Evolutionary conservation across 2,888 invertebrate genomes (phyloP).

Genomic region (Eupsilia transversa): DNA sequence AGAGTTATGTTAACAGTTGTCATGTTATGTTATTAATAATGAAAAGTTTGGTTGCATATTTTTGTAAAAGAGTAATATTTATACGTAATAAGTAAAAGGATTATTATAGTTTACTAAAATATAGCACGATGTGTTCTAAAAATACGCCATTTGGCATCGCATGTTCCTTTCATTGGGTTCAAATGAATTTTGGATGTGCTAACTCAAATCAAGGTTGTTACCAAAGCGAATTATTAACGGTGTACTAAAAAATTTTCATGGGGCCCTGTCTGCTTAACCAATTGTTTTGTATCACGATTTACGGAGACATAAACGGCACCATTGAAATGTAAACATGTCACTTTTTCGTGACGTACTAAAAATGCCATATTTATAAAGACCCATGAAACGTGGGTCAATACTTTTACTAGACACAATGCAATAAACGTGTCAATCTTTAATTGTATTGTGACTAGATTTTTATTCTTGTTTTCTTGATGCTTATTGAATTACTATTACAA

Average conservation of each 20-base stretch:
- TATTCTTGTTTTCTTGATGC: constrained; percentile 18
- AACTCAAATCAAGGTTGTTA: constrained; percentile 70
- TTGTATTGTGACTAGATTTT: constrained; percentile 18
- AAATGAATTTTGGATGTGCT: constrained; percentile 67
- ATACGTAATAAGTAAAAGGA: constrained; percentile 48
- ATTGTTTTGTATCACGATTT: constrained; percentile 28
- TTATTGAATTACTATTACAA: background rate
- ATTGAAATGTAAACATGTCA: constrained; percentile 11
- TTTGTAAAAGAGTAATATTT: constrained; percentile 49
- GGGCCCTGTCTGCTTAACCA: constrained; percentile 23
- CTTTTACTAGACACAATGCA: constrained; percentile 15
- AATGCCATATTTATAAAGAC: constrained; percentile 44
- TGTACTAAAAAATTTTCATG: constrained; percentile 49
- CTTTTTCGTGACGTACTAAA: constrained; percentile 30
- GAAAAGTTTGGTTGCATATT: constrained; percentile 48
- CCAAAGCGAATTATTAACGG: constrained; percentile 65
- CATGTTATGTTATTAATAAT: constrained; percentile 6
- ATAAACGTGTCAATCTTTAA: constrained; percentile 15
- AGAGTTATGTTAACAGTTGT: constrained; percentile 15
- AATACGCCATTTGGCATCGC: constrained; percentile 68
- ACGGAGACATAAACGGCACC: background rate
- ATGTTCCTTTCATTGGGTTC: constrained; percentile 74
- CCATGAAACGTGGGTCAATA: constrained; percentile 10
- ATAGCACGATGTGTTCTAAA: constrained; percentile 54
- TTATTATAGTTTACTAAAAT: constrained; percentile 37